Evolutionary conservation across 1,140 invertebrate species (phyloP).

Genomic region (Trichonephila inaurata): DNA sequence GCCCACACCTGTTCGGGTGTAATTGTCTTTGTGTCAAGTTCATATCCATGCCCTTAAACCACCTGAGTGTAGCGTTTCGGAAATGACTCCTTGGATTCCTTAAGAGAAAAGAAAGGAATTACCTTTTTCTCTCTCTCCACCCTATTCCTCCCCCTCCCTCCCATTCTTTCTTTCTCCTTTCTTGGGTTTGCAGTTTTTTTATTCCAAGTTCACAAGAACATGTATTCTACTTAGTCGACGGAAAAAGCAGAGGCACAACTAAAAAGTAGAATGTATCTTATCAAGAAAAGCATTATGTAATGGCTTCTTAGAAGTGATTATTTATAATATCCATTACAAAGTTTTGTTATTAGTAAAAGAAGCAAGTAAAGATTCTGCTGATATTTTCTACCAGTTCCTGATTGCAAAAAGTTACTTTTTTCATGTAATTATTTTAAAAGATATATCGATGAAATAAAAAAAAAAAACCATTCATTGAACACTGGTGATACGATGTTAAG

Average conservation of each 20-base stretch:
- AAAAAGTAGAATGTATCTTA: neutral
- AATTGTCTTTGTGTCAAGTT: slow-evolving; percentile 75
- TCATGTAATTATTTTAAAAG: no score
- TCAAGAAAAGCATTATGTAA: neutral
- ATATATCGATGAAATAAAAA: neutral
- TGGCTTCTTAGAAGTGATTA: neutral
- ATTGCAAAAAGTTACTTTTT: no score
- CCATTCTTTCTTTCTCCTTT: neutral
- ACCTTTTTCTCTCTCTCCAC: neutral
- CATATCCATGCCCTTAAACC: slow-evolving; percentile 58
- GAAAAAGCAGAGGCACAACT: neutral
- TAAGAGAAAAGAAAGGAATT: slow-evolving; percentile 47
- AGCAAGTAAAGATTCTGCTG: neutral
- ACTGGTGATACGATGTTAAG: neutral
- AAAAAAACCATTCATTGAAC: neutral
- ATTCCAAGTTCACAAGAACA: neutral
- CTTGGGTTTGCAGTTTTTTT: neutral
- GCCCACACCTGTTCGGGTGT: slow-evolving; percentile 68
- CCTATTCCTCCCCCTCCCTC: neutral
- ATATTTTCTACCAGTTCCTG: no score
- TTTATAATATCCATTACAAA: no score
- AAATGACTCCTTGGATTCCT: slow-evolving; percentile 31
- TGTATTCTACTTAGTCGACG: neutral
- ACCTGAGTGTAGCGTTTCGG: slow-evolving; percentile 44
- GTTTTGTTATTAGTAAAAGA: neutral